Base-by-base conservation (phyloP, 2,888 invertebrate genomes). In the Tipula lateralis region DNA sequence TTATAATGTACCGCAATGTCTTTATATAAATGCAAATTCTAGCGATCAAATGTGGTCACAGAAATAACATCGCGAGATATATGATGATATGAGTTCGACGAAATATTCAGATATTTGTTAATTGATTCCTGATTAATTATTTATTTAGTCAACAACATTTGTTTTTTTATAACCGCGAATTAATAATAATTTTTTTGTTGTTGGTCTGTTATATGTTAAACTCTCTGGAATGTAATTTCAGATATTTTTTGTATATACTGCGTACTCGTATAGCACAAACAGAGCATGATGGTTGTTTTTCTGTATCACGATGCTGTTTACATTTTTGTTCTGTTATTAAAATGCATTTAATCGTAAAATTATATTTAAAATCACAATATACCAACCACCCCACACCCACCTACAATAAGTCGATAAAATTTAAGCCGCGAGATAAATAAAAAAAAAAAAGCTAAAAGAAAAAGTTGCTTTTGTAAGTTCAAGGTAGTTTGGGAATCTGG, bases 401-500 rank as follows among this genome's bases (percentile, higher is more conserved):
- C 16, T 6, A 16, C 44, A 16, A 66, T 66, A 24, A 66, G 24
- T 19, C 66, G 66, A 24, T 66, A 66, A 66, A 66, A 66, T 66
- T 24, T 9, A 24, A 66, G 66, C 66, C 66, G 66, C 66, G 66
- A 66, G 66, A 66, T 66, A 66, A 66, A 66, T 9, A 66, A 19
- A 66, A 66, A 66, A 24, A 24, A 66, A 66, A 66, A 66, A 1
- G 19, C 24, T 66, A 7, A 66, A 66, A 66, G 66, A 66, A 66
- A 66, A 66, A 66, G 66, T 66, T 24, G 66, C 12, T 66, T 66
- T 24, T 66, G 66, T 66, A 66, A 66, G 66, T 66, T 66, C 66
- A 66, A 66, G 66, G 66, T 66, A 66, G 66, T 66, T 66, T 66
- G 66, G 66, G 66, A 66, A 66, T 66, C 66, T 66, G 66, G 66